A percentile compares a stretch with the other conserved stretches of the same genome.
These are phyloP conservation scores for Australoheros scitulus DNA, from an alignment of 2,113 vertebrate species.

Conservation along the genomic window DNA sequence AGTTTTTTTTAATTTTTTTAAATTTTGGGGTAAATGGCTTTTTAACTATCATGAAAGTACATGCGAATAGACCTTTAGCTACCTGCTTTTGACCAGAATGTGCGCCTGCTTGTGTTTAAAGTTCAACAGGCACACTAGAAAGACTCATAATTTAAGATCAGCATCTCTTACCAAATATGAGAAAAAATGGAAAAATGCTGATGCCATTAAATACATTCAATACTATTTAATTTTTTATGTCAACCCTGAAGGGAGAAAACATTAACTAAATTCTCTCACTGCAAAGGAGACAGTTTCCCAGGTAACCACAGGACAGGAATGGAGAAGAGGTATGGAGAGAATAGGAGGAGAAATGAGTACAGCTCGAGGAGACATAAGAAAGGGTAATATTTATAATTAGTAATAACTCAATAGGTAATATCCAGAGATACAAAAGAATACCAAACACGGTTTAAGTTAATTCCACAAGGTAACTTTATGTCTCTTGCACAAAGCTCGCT, in stretches of 20 bases:
- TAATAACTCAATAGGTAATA: neutral
- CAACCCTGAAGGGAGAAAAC: neutral
- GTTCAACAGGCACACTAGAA: neutral
- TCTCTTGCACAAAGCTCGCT: neutral
- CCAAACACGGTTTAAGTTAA: neutral
- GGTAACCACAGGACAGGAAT: slow-evolving; percentile 49
- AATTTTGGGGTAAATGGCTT: neutral
- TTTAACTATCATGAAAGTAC: neutral
- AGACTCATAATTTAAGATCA: neutral
- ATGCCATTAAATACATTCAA: neutral
- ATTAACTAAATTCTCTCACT: slow-evolving; percentile 13
- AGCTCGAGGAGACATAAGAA: slow-evolving; percentile 13
- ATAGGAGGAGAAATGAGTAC: slow-evolving; percentile 18
- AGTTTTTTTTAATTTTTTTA: neutral
- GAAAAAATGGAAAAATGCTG: neutral
- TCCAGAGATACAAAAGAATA: slow-evolving; percentile 4
- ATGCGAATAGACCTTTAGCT: neutral
- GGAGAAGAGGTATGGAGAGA: neutral
- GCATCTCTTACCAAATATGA: neutral
- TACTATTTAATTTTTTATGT: slow-evolving; percentile 1
- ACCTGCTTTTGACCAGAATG: neutral
- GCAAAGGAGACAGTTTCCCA: slow-evolving; percentile 47
- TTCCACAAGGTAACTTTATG: slow-evolving; percentile 5
- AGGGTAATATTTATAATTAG: slow-evolving; percentile 4
- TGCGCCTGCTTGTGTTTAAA: neutral